phyloP scores from a whole-genome alignment of 2,888 invertebrate species.

The Lottia scabra region DNA sequence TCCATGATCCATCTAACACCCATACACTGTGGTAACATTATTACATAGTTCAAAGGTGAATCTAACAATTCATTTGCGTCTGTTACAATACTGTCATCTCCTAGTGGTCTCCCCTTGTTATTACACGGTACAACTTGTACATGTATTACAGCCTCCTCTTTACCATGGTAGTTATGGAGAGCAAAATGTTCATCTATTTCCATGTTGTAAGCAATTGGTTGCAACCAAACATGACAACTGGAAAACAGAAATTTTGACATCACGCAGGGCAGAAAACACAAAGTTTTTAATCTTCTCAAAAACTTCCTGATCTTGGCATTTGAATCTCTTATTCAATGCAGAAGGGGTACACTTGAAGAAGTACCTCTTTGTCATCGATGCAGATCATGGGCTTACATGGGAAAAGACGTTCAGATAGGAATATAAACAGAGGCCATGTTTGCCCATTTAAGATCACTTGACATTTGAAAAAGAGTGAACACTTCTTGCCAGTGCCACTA shows the following conservation, averaged over 20 bases:
- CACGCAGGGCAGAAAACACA: too few relatives aligned
- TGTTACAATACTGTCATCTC: slow-evolving; percentile 40
- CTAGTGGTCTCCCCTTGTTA: slow-evolving; percentile 33
- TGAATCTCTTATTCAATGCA: too few relatives aligned
- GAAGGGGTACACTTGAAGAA: too few relatives aligned
- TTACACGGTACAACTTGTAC: slow-evolving; percentile 49
- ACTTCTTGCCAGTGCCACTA: too few relatives aligned
- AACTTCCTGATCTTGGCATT: too few relatives aligned
- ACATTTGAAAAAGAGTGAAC: too few relatives aligned
- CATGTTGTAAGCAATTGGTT: slow-evolving; percentile 48
- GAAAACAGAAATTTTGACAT: slow-evolving; percentile 7
- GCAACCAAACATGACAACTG: slow-evolving; percentile 52
- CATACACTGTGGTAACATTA: slow-evolving; percentile 43
- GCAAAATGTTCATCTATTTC: slow-evolving; percentile 54
- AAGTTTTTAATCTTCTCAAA: too few relatives aligned
- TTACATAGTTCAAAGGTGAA: slow-evolving; percentile 39
- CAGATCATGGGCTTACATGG: too few relatives aligned
- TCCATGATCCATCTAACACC: slow-evolving; percentile 48
- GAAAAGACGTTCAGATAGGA: too few relatives aligned
- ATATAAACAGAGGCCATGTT: too few relatives aligned
- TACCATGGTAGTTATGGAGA: slow-evolving; percentile 53
- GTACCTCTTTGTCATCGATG: too few relatives aligned
- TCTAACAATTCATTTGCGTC: slow-evolving; percentile 50
- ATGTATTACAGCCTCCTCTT: slow-evolving; percentile 49
- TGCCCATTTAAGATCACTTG: too few relatives aligned